A percentile compares a stretch with the other conserved stretches of the same genome.
phyloP scores from a whole-genome alignment of 2,888 invertebrate genomes.

The Drosophila kokeensis region DNA sequence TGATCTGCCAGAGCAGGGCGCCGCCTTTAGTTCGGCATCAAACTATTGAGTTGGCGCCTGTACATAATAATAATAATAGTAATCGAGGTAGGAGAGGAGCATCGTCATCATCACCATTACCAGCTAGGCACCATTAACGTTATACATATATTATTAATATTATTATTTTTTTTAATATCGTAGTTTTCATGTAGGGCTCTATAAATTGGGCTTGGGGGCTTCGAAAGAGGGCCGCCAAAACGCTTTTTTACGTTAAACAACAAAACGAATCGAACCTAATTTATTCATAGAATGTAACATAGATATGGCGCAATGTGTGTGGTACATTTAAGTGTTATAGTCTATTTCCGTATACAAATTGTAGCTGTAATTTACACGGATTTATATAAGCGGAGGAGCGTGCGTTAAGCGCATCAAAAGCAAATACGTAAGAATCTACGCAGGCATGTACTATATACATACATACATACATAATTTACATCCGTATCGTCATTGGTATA shows the following conservation, averaged over 20 bases:
- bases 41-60: conserved; percentile 55
- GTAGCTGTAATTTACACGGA: conserved; percentile 67
- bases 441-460: conserved; percentile 55
- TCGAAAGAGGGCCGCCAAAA: conserved; percentile 39
- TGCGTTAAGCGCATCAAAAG: conserved; percentile 42
- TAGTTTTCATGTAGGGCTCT: conserved; percentile 51
- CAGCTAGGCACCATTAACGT: conserved; percentile 61
- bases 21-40: conserved; percentile 42
- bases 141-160: conserved; percentile 39
- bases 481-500: conserved; percentile 23
- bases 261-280: conserved; percentile 66
- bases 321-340: conserved; percentile 74
- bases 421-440: conserved; percentile 71
- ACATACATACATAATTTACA: conserved; percentile 31
- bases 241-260: conserved; percentile 69
- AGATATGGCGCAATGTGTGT: conserved; percentile 56
- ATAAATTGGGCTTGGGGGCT: conserved; percentile 40
- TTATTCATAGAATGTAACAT: conserved; percentile 74
- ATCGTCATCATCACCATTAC: conserved; percentile 60
- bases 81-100: conserved; percentile 17
- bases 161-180: conserved; percentile 49
- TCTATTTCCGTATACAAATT: conserved; percentile 69
- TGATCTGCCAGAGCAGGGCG: conserved; percentile 37
- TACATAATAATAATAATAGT: conserved; percentile 33
- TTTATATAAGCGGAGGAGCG: conserved; percentile 51